These are phyloP conservation scores for Arvicanthis niloticus DNA, from an alignment of 2,113 vertebrate genomes.

Conservation along the genomic window DNA sequence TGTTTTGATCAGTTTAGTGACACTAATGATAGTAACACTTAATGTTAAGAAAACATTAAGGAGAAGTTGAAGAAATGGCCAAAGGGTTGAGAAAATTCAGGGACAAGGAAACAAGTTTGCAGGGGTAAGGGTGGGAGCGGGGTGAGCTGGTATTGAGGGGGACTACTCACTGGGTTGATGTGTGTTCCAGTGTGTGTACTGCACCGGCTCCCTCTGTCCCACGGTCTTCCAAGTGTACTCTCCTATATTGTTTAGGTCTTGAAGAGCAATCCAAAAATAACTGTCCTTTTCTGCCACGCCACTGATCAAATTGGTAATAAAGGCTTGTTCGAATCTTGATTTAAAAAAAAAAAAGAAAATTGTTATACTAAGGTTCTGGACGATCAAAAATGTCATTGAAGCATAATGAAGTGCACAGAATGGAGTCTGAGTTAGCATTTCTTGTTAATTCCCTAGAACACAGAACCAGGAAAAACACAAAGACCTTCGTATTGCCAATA, in stretches of 20 bases:
- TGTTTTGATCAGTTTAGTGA: background rate
- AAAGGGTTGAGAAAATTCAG: background rate
- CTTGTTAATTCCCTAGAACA: slow-evolving; percentile 66
- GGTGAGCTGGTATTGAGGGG: background rate
- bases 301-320: slow-evolving; percentile 93
- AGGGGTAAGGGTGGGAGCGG: background rate
- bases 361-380: slow-evolving; percentile 50
- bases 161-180: slow-evolving; percentile 92
- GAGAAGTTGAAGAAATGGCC: background rate
- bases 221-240: slow-evolving; percentile 92
- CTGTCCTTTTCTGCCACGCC: slow-evolving; percentile 83
- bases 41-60: slow-evolving; percentile 20
- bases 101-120: background rate
- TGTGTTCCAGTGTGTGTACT: slow-evolving; percentile 94
- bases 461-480: background rate
- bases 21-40: too few relatives aligned
- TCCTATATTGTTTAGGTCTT: slow-evolving; percentile 88
- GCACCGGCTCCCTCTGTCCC: slow-evolving; percentile 81
- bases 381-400: slow-evolving; percentile 74
- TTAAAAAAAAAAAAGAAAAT: slow-evolving; percentile 60
- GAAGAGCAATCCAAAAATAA: slow-evolving; percentile 94
- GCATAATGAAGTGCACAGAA: slow-evolving; percentile 48
- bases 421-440: slow-evolving; percentile 23
- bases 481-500: slow-evolving; percentile 41
- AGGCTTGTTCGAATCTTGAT: slow-evolving; percentile 96